Base-by-base conservation (phyloP, 2,888 invertebrate species). In the Ophion slaviceki region DNA sequence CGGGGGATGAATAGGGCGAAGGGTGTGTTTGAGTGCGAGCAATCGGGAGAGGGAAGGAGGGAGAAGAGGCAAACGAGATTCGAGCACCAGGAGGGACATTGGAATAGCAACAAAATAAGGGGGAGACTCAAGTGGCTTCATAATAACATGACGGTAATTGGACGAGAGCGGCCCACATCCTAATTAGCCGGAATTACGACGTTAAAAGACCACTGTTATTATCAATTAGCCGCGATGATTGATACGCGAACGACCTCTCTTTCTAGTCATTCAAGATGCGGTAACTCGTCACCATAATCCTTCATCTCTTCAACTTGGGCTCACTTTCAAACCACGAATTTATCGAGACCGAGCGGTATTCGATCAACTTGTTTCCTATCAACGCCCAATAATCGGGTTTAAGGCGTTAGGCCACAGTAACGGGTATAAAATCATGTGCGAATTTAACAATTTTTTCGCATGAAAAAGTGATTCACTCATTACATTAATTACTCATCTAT, bases 71-170 rank as follows among this genome's bases (percentile, higher is more conserved):
- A 72, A 61, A 59, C 71, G 72, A 72, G 72, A 80, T 78, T 85
- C 80, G 82, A 86, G 84, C 66, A 80, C 70, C 76, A 80, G 75
- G 82, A 72, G 81, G 81, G 68, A 72, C 79, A 74, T 61, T 76
- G 28, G 64, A 83, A 70, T 77, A 70, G 76, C 84, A 80, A 77
- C 81, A 81, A 83, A 88, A 90, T 90, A 90, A 90, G 90, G 82
- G 90, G 89, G 89, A 90, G 88, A 87, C 88, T 88, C 86, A 88
- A 91, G 91, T 91, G 91, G 90, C 88, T 90, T 91, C 88, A 88
- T 89, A 90, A 91, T 92, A 90, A 91, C 89, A 90, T 89, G 90
- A 90, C 88, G 90, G 89, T 91, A 91, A 92, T 92, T 92, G 91
- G 88, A 90, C 91, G 88, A 89, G 89, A 91, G 90, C 89, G 88